Percentiles rank a stretch among this genome's conserved stretches.
Conservation (phyloP, 2,797 vertebrate genomes). For the Protonibea diacanthus region DNA sequence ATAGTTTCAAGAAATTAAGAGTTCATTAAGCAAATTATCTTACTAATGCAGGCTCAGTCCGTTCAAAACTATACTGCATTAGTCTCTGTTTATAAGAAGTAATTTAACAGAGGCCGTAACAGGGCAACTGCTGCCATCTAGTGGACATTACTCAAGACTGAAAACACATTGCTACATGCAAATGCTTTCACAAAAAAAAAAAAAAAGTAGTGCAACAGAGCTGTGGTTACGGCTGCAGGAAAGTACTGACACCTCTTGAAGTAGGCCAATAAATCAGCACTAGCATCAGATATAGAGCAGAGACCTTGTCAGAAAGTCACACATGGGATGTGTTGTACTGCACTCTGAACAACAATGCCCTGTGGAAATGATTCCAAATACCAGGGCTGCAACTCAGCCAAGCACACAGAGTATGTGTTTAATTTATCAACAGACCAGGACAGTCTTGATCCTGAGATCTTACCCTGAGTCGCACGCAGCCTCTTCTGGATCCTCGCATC, state of each 20-base stretch:
- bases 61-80: neutral
- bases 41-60: neutral
- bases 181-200: neutral
- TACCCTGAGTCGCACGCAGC: conserved; percentile 97
- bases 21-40: neutral
- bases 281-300: too few species aligned
- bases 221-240: neutral
- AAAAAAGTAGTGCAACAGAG: neutral
- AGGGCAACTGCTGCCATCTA: conserved; percentile 70
- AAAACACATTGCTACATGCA: neutral
- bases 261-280: neutral
- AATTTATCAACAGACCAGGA: neutral
- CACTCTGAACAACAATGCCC: neutral
- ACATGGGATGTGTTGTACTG: neutral
- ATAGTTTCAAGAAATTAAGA: neutral
- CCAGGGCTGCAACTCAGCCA: neutral
- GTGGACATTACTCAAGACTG: conserved; percentile 54
- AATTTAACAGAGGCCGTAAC: neutral
- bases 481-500: conserved; percentile 99
- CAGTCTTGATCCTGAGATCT: conserved; percentile 61
- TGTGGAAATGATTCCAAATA: neutral
- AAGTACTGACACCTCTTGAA: conserved; percentile 5
- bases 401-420: neutral
- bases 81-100: neutral
- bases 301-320: neutral